phyloP scores from a whole-genome alignment of 2,888 invertebrate species.

The Hypselothyrea guttata region DNA sequence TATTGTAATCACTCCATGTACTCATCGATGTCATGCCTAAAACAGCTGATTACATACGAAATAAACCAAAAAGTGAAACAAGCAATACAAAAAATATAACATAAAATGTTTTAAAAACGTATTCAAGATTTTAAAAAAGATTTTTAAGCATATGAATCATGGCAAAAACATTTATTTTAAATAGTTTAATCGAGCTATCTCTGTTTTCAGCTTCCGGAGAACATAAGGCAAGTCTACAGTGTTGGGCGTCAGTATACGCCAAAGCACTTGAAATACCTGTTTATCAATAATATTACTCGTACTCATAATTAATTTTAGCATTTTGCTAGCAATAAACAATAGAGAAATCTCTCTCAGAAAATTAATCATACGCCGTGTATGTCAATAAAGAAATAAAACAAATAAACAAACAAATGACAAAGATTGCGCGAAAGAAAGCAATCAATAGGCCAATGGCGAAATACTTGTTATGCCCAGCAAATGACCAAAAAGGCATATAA shows the following conservation, averaged over 20 bases:
- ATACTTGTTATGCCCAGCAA: conserved; percentile 21
- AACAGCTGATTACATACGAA: conserved; percentile 23
- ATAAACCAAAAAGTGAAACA: neutral
- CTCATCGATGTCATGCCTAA: conserved; percentile 18
- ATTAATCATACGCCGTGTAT: conserved; percentile 67
- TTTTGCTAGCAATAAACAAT: conserved; percentile 13
- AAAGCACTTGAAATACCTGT: conserved; percentile 6
- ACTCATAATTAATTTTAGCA: conserved; percentile 22
- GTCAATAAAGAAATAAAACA: conserved; percentile 16
- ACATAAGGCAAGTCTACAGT: no score
- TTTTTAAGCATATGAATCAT: no score
- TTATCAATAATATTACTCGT: conserved; percentile 4
- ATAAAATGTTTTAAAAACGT: no score
- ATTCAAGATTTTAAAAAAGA: no score
- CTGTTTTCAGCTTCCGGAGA: neutral
- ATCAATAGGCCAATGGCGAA: conserved; percentile 16
- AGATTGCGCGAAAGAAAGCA: conserved; percentile 40
- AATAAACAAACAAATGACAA: neutral
- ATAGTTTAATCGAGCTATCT: no score
- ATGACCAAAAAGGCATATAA: conserved; percentile 20
- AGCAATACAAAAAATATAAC: no score
- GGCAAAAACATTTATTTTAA: no score
- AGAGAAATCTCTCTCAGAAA: conserved; percentile 33
- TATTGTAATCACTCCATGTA: conserved; percentile 36
- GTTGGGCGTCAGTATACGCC: no score